A percentile compares a stretch with the other conserved stretches of the same genome.
These are phyloP conservation scores for Fragum whitleyi DNA, from an alignment of 2,888 invertebrate genomes.

Conservation along the genomic window DNA sequence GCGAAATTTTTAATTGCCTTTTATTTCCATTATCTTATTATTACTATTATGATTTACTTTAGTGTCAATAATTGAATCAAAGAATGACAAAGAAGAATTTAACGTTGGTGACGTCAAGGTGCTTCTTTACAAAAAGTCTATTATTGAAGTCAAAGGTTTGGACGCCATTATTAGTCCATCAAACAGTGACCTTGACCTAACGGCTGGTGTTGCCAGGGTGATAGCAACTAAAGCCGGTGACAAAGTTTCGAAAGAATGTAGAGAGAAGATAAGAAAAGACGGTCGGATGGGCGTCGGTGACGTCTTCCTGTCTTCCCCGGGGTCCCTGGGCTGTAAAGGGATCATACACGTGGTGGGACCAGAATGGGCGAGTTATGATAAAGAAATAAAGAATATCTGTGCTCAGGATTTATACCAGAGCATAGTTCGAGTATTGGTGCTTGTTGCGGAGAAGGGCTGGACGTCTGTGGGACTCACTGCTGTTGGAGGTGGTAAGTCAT, in stretches of 20 bases:
- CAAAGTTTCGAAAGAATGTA: background rate
- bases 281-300: slow-evolving; percentile 6
- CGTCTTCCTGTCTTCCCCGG: background rate
- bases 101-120: slow-evolving; percentile 15
- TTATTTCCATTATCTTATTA: too few relatives aligned
- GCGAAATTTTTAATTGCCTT: too few relatives aligned
- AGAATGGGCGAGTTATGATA: background rate
- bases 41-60: too few relatives aligned
- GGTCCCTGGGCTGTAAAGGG: background rate
- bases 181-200: slow-evolving; percentile 12
- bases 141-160: background rate
- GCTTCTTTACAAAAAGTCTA: background rate
- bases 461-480: slow-evolving; percentile 3
- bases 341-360: slow-evolving; percentile 13
- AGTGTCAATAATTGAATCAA: background rate
- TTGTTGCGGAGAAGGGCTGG: background rate
- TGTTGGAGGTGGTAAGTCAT: slow-evolving; percentile 15
- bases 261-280: background rate
- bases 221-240: background rate
- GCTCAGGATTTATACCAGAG: slow-evolving; percentile 9
- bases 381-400: slow-evolving; percentile 6
- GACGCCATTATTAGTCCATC: slow-evolving; percentile 11
- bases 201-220: background rate
- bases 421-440: background rate
- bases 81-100: background rate